Evolutionary conservation across 2,113 vertebrate genomes (phyloP).

Genomic region (Nothocercus nigrocapillus): DNA sequence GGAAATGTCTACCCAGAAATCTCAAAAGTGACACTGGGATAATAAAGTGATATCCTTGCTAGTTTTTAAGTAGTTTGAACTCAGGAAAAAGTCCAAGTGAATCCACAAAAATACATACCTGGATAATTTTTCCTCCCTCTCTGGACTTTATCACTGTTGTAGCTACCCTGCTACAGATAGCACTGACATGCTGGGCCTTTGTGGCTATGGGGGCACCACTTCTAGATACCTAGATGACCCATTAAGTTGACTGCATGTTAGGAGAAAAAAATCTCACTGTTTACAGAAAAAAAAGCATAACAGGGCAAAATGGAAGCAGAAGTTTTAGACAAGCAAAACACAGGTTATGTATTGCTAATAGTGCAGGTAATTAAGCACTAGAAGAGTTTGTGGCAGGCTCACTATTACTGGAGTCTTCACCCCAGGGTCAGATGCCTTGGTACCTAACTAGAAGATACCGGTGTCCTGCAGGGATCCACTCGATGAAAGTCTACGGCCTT

Average conservation of each 20-base stretch:
- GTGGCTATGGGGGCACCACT: not conserved
- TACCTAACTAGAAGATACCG: not conserved
- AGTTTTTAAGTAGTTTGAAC: not conserved
- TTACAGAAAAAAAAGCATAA: not conserved
- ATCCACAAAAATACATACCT: not conserved
- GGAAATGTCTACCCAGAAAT: not conserved
- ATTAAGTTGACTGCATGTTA: not conserved
- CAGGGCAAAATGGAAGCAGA: not conserved
- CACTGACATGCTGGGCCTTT: too few species aligned
- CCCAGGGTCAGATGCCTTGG: not conserved
- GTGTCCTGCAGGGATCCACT: not conserved
- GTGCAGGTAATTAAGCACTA: not conserved
- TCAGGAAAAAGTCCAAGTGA: not conserved
- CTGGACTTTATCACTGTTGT: not conserved
- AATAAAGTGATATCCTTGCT: not conserved
- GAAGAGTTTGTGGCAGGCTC: not conserved
- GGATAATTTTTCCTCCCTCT: not conserved
- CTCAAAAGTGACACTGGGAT: too few species aligned
- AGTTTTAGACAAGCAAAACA: not conserved
- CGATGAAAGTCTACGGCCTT: not conserved
- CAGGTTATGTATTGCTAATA: not conserved
- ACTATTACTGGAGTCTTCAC: not conserved
- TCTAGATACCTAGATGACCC: not conserved
- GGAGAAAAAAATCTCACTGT: not conserved
- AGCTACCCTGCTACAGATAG: not conserved